phyloP scores from a whole-genome alignment of 2,888 invertebrate species.

The Arctia plantaginis region DNA sequence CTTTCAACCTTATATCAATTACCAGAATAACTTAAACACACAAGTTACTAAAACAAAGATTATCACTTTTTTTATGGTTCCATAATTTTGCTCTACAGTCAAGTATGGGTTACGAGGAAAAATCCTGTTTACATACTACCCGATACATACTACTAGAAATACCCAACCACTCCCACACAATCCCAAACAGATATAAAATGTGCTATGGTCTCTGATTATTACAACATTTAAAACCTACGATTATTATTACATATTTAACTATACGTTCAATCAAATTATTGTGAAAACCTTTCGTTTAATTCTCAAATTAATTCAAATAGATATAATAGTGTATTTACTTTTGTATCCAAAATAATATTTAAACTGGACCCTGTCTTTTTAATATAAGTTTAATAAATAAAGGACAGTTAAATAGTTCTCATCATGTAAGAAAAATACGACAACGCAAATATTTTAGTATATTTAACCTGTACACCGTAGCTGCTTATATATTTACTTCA shows the following conservation, averaged over 20 bases:
- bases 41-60: not conserved
- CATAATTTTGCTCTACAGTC: not conserved
- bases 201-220: not conserved
- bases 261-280: not conserved
- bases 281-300: not conserved
- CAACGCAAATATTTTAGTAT: conserved; percentile 39
- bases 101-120: not conserved
- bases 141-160: too few relatives aligned
- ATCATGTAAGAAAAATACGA: conserved; percentile 23
- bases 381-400: not conserved
- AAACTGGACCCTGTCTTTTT: not conserved
- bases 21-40: not conserved
- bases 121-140: not conserved
- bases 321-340: not conserved
- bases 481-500: conserved; percentile 63
- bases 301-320: not conserved
- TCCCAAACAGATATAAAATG: not conserved
- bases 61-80: not conserved
- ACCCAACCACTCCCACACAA: not conserved
- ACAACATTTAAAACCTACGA: not conserved
- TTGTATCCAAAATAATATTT: not conserved
- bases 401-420: not conserved
- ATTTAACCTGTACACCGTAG: conserved; percentile 57
- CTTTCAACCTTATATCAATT: too few relatives aligned
- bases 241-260: not conserved